Base-by-base conservation (phyloP, 2,797 vertebrate genomes). In the Odontamblyopus rebecca region DNA sequence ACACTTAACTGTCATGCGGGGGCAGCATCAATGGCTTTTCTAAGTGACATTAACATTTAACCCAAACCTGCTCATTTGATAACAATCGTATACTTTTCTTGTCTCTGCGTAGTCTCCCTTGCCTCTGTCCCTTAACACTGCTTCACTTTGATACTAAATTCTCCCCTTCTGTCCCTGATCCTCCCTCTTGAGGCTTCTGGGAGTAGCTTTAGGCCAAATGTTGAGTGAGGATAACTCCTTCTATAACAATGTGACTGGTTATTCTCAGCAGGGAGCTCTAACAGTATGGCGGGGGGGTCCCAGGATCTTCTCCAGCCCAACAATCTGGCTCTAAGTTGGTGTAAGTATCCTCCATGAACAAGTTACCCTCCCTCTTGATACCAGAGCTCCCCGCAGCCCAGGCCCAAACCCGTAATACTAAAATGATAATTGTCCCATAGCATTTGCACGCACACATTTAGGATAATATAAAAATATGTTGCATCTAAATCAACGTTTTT, bases 241-340 rank as follows among this genome's bases (percentile, higher is more conserved):
- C 89, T 91, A 80, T 94, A 94, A 95, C 91, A 77, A 86, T 95
- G 92, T 95, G 92, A 92, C 86, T 94, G 94, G 91, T 95, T 94
- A 91, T 95, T 92, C 91, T 92, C 94, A 95, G 94, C 94, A 95
- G 94, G 92, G 90, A 88, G 92, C 90, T 89, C 92, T 91, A 94
- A 94, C 94, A 91, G 86, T 86, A 82, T 94, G 92, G 93, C 94
- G 91, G 94, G 93, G 91, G 94, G 94, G 80, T 94, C 94, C 77
- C 94, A 95, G 92, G 94, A 95, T 88, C 91, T 94, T 91, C 92
- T 95, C 87, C 94, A 94, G 91, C 93, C 94, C 94, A 95, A 94
- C 94, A 95, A 94, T 93, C 94, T 95, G 93, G 93, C 93, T 74
- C 90, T 95, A 84, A 95, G 93, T 94, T 95, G 94, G 94, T 95